These are phyloP conservation scores for Siniperca knerii DNA, from an alignment of 2,113 vertebrate genomes.

Conservation along the genomic window DNA sequence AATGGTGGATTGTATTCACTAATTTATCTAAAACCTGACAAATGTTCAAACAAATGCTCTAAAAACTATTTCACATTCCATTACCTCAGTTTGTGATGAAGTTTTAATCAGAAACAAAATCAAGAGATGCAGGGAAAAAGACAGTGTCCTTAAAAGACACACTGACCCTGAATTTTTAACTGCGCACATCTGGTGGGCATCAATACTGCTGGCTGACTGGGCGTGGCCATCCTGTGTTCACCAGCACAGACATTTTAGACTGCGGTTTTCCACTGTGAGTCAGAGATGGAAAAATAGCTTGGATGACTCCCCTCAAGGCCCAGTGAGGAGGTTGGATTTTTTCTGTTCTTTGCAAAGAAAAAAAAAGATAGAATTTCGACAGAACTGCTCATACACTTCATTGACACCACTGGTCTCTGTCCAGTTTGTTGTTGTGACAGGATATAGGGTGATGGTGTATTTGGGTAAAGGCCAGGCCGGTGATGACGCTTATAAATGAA, in stretches of 20 bases:
- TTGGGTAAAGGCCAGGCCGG: constrained; percentile 21
- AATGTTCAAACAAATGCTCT: background rate
- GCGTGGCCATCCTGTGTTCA: constrained; percentile 51
- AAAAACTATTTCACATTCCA: background rate
- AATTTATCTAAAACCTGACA: background rate
- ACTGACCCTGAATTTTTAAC: background rate
- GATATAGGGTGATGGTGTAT: background rate
- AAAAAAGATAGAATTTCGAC: background rate
- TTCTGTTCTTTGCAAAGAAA: constrained; percentile 5
- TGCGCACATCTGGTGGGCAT: constrained; percentile 52
- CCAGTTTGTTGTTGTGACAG: background rate
- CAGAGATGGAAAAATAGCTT: constrained; percentile 59
- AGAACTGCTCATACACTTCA: background rate
- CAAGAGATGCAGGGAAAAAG: background rate
- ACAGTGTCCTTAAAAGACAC: constrained; percentile 47
- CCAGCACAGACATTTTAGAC: constrained; percentile 30
- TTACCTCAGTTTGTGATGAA: background rate
- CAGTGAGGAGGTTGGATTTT: background rate
- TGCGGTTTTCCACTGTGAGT: constrained; percentile 72
- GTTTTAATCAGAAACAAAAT: background rate
- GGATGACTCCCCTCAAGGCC: constrained; percentile 23
- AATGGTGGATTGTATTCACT: background rate
- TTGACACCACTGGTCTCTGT: background rate
- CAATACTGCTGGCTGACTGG: constrained; percentile 34
- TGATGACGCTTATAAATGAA: background rate